A percentile compares a stretch with the other conserved stretches of the same genome.
These are phyloP conservation scores for Dysmachus trigonus DNA, from an alignment of 2,888 invertebrate genomes.

Conservation along the genomic window DNA sequence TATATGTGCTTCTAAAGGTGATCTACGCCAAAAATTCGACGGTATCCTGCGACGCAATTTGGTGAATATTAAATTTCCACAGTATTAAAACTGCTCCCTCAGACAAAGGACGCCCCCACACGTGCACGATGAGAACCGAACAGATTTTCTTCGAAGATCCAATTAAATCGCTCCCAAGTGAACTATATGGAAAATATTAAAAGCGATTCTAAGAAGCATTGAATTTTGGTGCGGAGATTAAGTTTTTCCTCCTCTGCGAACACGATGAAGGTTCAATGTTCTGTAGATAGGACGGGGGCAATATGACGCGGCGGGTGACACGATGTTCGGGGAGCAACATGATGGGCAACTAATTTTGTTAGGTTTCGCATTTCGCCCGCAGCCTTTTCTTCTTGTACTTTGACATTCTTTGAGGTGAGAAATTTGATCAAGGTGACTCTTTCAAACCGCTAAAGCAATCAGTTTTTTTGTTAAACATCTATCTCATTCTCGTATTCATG, in stretches of 20 bases:
- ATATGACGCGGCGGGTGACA: too few relatives aligned
- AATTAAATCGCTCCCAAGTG: background rate
- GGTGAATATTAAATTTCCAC: conserved; percentile 26
- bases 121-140: background rate
- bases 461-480: background rate
- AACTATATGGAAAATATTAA: background rate
- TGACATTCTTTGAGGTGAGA: background rate
- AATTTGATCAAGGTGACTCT: background rate
- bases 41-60: background rate
- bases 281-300: background rate
- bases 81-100: background rate
- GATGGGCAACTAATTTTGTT: background rate
- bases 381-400: background rate
- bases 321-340: background rate
- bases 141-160: background rate
- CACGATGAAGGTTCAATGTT: background rate
- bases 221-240: background rate
- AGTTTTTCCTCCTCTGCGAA: background rate
- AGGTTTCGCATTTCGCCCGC: background rate
- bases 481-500: background rate
- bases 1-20: conserved; percentile 1
- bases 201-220: background rate
- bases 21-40: background rate
- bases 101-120: background rate
- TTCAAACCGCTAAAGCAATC: background rate